Base-by-base conservation (phyloP, 2,797 vertebrate species). In the Salmo trutta region DNA sequence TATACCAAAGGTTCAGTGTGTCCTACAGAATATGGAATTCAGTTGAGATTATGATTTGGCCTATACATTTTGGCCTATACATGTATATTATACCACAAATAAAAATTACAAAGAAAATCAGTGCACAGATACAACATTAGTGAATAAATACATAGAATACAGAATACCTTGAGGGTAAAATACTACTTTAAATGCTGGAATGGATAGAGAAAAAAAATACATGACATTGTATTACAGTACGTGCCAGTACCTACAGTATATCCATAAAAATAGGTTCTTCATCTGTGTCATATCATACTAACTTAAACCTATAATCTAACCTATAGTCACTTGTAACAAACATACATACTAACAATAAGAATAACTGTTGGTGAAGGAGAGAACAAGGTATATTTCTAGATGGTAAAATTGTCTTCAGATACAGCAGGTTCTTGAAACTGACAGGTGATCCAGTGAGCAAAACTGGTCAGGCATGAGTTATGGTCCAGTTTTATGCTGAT, bases 151-250 rank as follows among this genome's bases (percentile, higher is more conserved):
- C 19, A 21, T 19, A n/a, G 54, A 59, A 59, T 2, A 21, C 4
- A 33, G 17, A 65, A 64, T 47, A 64, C 59, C 56, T 75, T 29
- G 47, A 24, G 12, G 59, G 56, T 69, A 53, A 71, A 69, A 56
- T 67, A 71, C 69, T 53, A 73, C 56, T 71, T 65, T 52, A 21
- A 73, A 77, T 53, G n/a, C 47, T 67, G 47, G 7, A 73, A 53
- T 73, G 71, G 62, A 41, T 73, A 52, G 41, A 33, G 12, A 56
- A 73, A 59, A 36, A 70, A 14, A 66, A 29, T 3, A 24, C 19
- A 69, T n/a, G n/a, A 67, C 41, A 68, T 24, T 24, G 21, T 29
- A 66, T 56, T 41, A 41, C 41, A 41, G 8, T 41, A 41, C 8
- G 5, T 56, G 19, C 54, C 54, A 6, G 41, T 41, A 41, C 41